Percentiles rank a stretch among this genome's conserved stretches.
Conservation (phyloP, 1,140 invertebrate species). For the Bradysia coprophila region DNA sequence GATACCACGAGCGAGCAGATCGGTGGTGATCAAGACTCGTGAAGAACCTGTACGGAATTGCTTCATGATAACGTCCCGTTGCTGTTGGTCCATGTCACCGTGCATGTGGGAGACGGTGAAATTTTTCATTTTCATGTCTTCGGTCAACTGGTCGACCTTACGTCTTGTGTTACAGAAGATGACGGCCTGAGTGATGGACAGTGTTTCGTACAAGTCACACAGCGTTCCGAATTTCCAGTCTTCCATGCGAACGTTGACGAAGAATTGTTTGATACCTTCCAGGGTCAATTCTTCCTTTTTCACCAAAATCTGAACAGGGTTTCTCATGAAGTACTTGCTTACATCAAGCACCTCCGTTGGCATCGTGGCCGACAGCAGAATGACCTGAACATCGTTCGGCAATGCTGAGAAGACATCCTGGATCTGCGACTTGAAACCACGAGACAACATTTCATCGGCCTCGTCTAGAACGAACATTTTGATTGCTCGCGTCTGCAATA, state of each 20-base stretch:
- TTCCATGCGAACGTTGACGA: constrained; percentile 79
- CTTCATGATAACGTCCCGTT: constrained; percentile 90
- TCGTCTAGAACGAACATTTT: constrained; percentile 96
- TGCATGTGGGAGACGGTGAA: constrained; percentile 99
- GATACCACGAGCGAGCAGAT: constrained; percentile 85
- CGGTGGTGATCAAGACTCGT: constrained; percentile 87
- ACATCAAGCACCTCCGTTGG: constrained; percentile 86
- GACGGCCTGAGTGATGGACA: constrained; percentile 94
- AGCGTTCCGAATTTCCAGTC: constrained; percentile 94
- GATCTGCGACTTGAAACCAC: constrained; percentile 97
- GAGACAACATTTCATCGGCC: constrained; percentile 96
- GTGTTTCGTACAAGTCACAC: constrained; percentile 87
- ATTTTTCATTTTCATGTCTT: constrained; percentile 75
- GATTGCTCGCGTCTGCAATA: constrained; percentile 64
- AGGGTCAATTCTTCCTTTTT: constrained; percentile 93
- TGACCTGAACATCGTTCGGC: constrained; percentile 75
- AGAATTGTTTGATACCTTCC: constrained; percentile 97
- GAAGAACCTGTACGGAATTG: constrained; percentile 92
- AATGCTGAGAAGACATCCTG: constrained; percentile 90
- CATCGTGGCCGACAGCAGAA: constrained; percentile 92
- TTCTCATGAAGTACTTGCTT: constrained; percentile 86
- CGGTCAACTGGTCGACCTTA: constrained; percentile 90
- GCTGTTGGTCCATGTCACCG: constrained; percentile 94
- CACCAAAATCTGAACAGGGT: constrained; percentile 87
- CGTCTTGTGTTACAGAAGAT: constrained; percentile 97